Evolutionary conservation across 1,140 invertebrate species (phyloP).

Genomic region (Linepithema humile): DNA sequence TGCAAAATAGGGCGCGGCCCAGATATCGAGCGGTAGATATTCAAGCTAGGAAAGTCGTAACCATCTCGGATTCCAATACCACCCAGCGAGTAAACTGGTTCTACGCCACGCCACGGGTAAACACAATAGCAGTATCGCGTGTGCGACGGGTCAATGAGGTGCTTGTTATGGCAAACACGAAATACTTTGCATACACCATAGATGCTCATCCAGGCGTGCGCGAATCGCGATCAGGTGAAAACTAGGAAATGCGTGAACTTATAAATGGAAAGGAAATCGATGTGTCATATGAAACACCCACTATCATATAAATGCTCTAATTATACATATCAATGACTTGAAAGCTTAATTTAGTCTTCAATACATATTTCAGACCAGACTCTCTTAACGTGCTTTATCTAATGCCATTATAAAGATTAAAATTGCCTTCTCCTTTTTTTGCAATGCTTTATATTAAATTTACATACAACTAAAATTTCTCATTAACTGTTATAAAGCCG

Average conservation of each 20-base stretch:
- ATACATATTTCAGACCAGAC: background rate
- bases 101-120: conserved; percentile 69
- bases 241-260: conserved; percentile 54
- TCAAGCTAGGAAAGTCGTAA: conserved; percentile 63
- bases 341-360: background rate
- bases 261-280: conserved; percentile 57
- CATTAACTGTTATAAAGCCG: background rate
- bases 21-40: conserved; percentile 39
- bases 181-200: conserved; percentile 83
- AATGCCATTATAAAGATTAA: background rate
- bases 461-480: background rate
- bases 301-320: conserved; percentile 25
- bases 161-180: conserved; percentile 83
- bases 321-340: background rate
- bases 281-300: conserved; percentile 2
- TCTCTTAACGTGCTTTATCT: background rate
- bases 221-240: conserved; percentile 54
- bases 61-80: conserved; percentile 76
- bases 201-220: conserved; percentile 77
- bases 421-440: background rate
- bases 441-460: background rate
- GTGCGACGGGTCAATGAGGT: conserved; percentile 83
- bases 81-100: conserved; percentile 80
- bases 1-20: conserved; percentile 17
- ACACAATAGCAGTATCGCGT: conserved; percentile 73